phyloP scores from a whole-genome alignment of 2,888 invertebrate genomes.

The Nomada fucata region DNA sequence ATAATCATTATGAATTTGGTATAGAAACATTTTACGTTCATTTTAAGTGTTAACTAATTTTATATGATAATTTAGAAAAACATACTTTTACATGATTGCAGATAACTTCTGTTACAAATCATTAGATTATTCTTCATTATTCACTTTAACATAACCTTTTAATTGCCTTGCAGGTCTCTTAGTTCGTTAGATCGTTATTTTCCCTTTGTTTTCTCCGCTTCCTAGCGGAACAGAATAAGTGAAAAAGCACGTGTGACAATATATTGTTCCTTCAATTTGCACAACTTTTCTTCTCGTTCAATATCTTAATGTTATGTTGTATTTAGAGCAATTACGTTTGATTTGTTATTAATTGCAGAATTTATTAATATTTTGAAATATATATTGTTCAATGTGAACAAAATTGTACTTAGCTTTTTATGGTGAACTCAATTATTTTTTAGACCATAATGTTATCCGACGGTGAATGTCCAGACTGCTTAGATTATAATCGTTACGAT shows the following conservation, averaged over 20 bases:
- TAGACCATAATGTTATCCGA: not conserved
- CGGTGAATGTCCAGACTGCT: not conserved
- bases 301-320: slow-evolving; percentile 4
- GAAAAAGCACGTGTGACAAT: not conserved
- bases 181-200: slow-evolving; percentile 25
- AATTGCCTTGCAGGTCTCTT: not conserved
- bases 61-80: slow-evolving; percentile 36
- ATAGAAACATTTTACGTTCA: slow-evolving; percentile 46
- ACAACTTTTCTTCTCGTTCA: not conserved
- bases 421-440: not conserved
- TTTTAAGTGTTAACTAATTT: slow-evolving; percentile 47
- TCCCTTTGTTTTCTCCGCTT: not conserved
- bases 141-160: slow-evolving; percentile 65
- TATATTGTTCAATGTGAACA: not conserved
- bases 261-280: not conserved
- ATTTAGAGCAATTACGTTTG: slow-evolving; percentile 19
- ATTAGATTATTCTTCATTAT: slow-evolving; percentile 51
- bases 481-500: not conserved
- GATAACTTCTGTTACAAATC: slow-evolving; percentile 13
- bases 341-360: slow-evolving; percentile 7
- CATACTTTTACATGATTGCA: slow-evolving; percentile 15
- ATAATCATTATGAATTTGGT: slow-evolving; percentile 57
- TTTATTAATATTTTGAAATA: slow-evolving; percentile 8
- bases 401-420: not conserved
- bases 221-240: not conserved